These are phyloP conservation scores for Mastomys coucha DNA, from an alignment of 2,113 vertebrate species.

Conservation along the genomic window DNA sequence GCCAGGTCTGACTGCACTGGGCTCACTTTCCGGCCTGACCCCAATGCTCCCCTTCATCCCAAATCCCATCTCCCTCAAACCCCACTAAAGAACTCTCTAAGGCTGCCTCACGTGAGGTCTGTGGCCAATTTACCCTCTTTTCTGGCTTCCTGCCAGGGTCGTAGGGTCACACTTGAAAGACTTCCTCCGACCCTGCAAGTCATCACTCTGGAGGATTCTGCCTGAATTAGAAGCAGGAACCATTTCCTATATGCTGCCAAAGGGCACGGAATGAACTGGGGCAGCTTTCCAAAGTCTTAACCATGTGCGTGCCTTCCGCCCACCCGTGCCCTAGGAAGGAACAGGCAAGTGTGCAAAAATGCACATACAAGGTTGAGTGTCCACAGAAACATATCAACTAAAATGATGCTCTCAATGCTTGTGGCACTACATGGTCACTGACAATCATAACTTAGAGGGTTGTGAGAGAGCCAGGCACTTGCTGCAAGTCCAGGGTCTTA, in stretches of 20 bases:
- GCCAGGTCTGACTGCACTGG: not conserved
- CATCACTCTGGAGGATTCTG: constrained; percentile 45
- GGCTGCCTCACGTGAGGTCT: not conserved
- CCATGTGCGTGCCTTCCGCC: not conserved
- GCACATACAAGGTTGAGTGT: accelerated
- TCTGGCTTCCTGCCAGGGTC: constrained; percentile 76
- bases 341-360: not conserved
- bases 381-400: not conserved
- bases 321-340: not conserved
- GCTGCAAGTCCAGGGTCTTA: not conserved
- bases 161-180: constrained; percentile 77
- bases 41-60: not conserved
- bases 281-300: not conserved
- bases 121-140: not conserved
- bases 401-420: not conserved
- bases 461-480: not conserved
- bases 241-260: not conserved
- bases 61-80: not conserved
- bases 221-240: constrained; percentile 51
- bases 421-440: too few species aligned
- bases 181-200: constrained; percentile 70
- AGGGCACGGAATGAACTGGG: not conserved
- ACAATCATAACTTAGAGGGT: not conserved
- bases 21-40: not conserved
- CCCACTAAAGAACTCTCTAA: not conserved